Evolutionary conservation across 2,888 invertebrate species (phyloP).

Genomic region (Sphaeridia pumilis): DNA sequence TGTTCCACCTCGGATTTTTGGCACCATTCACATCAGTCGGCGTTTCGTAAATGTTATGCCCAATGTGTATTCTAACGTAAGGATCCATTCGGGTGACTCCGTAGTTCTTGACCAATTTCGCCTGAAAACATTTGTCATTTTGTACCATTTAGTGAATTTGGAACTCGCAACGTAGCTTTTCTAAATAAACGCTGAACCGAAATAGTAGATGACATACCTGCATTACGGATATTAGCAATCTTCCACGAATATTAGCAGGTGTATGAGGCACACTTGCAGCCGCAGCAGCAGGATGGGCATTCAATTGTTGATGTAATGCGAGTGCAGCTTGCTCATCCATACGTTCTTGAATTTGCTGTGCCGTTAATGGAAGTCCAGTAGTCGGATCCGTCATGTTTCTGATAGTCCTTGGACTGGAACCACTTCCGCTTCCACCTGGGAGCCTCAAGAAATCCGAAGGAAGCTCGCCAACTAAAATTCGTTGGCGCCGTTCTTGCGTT

Average conservation of each 20-base stretch:
- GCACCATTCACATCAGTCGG: conserved; percentile 90
- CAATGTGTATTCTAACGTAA: conserved; percentile 81
- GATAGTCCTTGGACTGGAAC: conserved; percentile 8
- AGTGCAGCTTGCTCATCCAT: conserved; percentile 67
- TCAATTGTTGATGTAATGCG: conserved; percentile 34
- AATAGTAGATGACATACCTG: conserved; percentile 55
- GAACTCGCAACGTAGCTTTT: too few relatives aligned
- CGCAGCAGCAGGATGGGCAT: conserved; percentile 17
- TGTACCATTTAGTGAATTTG: too few relatives aligned
- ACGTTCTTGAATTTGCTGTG: conserved; percentile 56
- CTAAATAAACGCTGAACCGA: too few relatives aligned
- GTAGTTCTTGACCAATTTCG: conserved; percentile 86
- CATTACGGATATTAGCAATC: conserved; percentile 71
- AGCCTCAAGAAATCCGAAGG: conserved; percentile 63
- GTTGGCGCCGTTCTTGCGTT: conserved; percentile 32
- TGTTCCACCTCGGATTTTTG: conserved; percentile 91
- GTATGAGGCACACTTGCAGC: conserved; percentile 17
- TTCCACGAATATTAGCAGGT: conserved; percentile 48
- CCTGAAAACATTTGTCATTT: too few relatives aligned
- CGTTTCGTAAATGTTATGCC: conserved; percentile 90
- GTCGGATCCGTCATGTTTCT: conserved; percentile 24
- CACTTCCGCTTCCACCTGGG: conserved; percentile 35
- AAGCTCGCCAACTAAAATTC: conserved; percentile 62
- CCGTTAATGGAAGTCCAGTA: conserved; percentile 30
- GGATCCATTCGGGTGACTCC: conserved; percentile 93